These are phyloP conservation scores for Ammospiza nelsoni DNA, from an alignment of 2,113 vertebrate genomes.

Conservation along the genomic window DNA sequence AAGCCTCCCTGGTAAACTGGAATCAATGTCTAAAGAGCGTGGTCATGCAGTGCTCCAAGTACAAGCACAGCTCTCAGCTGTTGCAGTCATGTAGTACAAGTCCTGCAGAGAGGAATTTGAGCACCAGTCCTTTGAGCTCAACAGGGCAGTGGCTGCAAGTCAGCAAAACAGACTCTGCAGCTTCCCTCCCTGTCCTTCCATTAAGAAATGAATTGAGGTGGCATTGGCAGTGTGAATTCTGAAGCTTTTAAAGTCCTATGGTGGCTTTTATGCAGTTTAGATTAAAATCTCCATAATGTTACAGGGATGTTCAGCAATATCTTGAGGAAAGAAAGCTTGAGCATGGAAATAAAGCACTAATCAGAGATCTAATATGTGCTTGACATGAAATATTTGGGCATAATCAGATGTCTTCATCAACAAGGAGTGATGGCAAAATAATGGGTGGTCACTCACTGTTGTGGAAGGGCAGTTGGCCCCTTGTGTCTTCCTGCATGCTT, in stretches of 20 bases:
- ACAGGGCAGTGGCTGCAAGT: neutral
- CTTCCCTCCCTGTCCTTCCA: neutral
- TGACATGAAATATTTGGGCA: neutral
- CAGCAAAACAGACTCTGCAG: neutral
- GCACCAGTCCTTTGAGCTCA: neutral
- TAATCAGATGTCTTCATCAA: neutral
- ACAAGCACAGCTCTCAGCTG: neutral
- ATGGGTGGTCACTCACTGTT: neutral
- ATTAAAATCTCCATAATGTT: neutral
- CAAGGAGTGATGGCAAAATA: neutral
- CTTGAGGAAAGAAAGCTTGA: neutral
- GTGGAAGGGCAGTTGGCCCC: accelerated
- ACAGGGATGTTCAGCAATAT: neutral
- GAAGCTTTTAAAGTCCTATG: neutral
- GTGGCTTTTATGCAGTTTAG: neutral
- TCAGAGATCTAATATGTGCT: neutral
- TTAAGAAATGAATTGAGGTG: neutral
- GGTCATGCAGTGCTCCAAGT: neutral
- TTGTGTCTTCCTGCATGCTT: neutral
- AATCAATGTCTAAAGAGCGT: neutral
- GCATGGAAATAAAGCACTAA: neutral
- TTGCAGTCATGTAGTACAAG: neutral
- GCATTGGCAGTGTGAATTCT: neutral
- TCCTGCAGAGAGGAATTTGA: neutral
- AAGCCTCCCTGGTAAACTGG: neutral